Conservation (phyloP, 2,888 invertebrate species). For the Ectemnius continuus region DNA sequence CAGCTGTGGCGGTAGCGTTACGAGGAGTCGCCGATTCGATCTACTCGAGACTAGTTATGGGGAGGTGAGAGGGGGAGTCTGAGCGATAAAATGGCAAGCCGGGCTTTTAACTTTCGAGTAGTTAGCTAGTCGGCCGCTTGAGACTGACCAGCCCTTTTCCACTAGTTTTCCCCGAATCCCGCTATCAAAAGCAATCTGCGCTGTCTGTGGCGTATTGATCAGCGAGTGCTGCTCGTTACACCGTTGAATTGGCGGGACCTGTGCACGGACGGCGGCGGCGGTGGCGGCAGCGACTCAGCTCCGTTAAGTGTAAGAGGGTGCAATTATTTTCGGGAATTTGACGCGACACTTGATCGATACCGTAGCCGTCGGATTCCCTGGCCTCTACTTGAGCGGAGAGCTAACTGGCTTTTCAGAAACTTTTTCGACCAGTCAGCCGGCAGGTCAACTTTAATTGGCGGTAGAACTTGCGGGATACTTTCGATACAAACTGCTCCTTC, state of each 20-base stretch:
- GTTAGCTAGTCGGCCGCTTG: constrained; percentile 23
- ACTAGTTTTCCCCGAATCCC: constrained; percentile 14
- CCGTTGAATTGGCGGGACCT: no score
- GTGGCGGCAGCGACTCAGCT: background rate
- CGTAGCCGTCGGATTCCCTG: background rate
- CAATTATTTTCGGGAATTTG: constrained; percentile 46
- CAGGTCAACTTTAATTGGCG: constrained; percentile 45
- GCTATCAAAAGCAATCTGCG: constrained; percentile 17
- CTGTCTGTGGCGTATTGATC: background rate
- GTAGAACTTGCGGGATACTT: constrained; percentile 45
- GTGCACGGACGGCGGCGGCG: background rate
- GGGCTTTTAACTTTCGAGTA: constrained; percentile 35
- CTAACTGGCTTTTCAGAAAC: constrained; percentile 12
- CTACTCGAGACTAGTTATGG: background rate
- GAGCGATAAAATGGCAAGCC: constrained; percentile 34
- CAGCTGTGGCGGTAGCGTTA: background rate
- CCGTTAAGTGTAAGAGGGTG: background rate
- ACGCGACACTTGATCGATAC: constrained; percentile 40
- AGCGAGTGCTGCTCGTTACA: no score
- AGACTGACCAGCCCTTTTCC: constrained; percentile 30
- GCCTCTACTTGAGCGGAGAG: constrained; percentile 12
- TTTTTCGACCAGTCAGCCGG: constrained; percentile 35
- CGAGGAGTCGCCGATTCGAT: no score
- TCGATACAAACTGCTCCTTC: constrained; percentile 23
- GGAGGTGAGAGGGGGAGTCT: background rate